Evolutionary conservation across 2,113 vertebrate species (phyloP), one percentile per base, ranked within the genome.

Genomic region (Drymodes brunneopygia): DNA sequence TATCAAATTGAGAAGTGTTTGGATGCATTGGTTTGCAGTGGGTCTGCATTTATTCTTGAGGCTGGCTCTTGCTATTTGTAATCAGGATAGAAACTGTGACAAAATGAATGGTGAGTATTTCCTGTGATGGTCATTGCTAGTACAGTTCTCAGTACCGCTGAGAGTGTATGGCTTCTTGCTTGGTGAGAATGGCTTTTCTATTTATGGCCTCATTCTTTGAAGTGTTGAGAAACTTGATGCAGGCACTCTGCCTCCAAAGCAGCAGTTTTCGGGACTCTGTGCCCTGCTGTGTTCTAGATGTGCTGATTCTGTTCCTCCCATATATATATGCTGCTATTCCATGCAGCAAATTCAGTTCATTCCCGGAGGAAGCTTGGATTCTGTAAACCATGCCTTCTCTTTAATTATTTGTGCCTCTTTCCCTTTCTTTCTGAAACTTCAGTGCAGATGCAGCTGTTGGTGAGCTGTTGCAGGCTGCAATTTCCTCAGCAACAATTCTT

Each of bases 201-300:
- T 74, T 90, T 54, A 50, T 2, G 3, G 56, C 29, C 33, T 40
- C 36, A 11, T 81, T 92, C n/a, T 60, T 65, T 56, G 44, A 53
- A 74, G 12, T 45, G 12, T 28, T 2, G 1, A 28, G 54, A 84
- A 93, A 70, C 27, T 47, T 45, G 17, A 77, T 47, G 75, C 45
- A 35, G 19, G 31, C 31, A 9, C 33, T 75, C 67, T 35, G 19
- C 44, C 45, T 83, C 25, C 54, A 56, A 65, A 92, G 62, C n/a
- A 57, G 48, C 38, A 38, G 15, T 65, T 92, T 64, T 53, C n/a
- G 72, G 83, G 40, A 20, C 19, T 78, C 29, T 1, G 1, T 79
- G 42, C n/a, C 35, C 27, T 0, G 0, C 38, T 2, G 1, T 40
- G 27, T 57, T 90, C n/a, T 82, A 45, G 22, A 53, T 7, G 12